Percentiles rank a stretch among this genome's conserved stretches.
Evolutionary conservation across 1,140 invertebrate genomes (phyloP).

Genomic region (Hypothenemus hampei): DNA sequence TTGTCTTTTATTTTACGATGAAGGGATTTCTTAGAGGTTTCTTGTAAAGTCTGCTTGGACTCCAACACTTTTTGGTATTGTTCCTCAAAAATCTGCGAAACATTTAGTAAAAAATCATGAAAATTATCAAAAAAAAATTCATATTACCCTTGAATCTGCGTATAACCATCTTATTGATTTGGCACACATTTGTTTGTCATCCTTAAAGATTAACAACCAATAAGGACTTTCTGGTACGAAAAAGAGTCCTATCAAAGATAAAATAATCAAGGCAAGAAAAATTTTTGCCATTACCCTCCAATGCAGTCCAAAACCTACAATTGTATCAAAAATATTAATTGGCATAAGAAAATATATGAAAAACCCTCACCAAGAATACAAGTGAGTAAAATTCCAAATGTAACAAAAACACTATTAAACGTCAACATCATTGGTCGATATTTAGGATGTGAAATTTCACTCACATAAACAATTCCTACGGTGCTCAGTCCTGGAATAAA

Average conservation of each 20-base stretch:
- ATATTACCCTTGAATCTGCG: slow-evolving; percentile 24
- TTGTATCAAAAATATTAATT: background rate
- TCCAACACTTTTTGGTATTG: slow-evolving; percentile 42
- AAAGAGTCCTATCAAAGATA: slow-evolving; percentile 36
- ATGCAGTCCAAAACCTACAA: slow-evolving; percentile 44
- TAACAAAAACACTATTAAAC: slow-evolving; percentile 54
- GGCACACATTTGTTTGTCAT: slow-evolving; percentile 40
- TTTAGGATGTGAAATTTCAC: slow-evolving; percentile 53
- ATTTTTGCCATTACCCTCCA: slow-evolving; percentile 49
- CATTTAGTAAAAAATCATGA: background rate
- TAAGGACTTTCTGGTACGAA: slow-evolving; percentile 55
- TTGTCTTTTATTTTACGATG: slow-evolving; percentile 20
- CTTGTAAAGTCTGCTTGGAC: background rate
- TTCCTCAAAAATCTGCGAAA: slow-evolving; percentile 44
- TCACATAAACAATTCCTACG: slow-evolving; percentile 52
- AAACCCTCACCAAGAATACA: slow-evolving; percentile 41
- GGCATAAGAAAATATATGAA: background rate
- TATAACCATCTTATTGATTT: slow-evolving; percentile 48
- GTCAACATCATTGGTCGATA: slow-evolving; percentile 52
- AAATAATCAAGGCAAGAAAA: slow-evolving; percentile 40
- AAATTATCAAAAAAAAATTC: background rate
- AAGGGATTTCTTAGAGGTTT: slow-evolving; percentile 9
- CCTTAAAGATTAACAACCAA: slow-evolving; percentile 51
- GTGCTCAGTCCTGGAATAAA: slow-evolving; percentile 48
- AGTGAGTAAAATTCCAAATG: slow-evolving; percentile 53